phyloP scores from a whole-genome alignment of 2,797 vertebrate genomes.

The Carapus acus region DNA sequence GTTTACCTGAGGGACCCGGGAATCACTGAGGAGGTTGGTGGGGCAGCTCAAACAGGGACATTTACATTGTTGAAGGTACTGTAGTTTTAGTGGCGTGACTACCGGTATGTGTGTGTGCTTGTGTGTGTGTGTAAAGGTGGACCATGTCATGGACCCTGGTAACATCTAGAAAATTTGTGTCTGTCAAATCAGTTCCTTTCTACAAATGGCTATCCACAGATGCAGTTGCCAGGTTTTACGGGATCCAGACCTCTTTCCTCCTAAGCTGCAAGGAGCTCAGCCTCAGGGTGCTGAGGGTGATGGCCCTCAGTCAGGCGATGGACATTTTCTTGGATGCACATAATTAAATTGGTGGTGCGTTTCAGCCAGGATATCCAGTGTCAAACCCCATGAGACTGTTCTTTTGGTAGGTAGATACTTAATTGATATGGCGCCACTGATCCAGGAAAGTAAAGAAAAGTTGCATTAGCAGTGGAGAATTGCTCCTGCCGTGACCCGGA shows the following conservation, averaged over 20 bases:
- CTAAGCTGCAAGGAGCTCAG: slow-evolving; percentile 64
- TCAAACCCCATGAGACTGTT: too few relatives aligned
- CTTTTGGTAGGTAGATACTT: too few relatives aligned
- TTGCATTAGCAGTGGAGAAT: too few relatives aligned
- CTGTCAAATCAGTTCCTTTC: not conserved
- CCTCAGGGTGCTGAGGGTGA: slow-evolving; percentile 61
- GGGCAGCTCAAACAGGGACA: slow-evolving; percentile 50
- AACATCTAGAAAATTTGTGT: not conserved
- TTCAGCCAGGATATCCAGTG: not conserved
- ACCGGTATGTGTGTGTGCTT: fast-evolving
- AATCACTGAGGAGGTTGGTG: slow-evolving; percentile 56
- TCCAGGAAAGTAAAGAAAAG: too few relatives aligned
- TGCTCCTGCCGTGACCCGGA: too few relatives aligned
- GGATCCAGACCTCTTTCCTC: slow-evolving; percentile 57
- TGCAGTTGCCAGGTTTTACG: slow-evolving; percentile 40
- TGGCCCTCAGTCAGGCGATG: slow-evolving; percentile 64
- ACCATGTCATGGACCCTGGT: slow-evolving; percentile 41
- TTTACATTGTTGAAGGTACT: fast-evolving
- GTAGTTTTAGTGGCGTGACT: not conserved
- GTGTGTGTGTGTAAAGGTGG: slow-evolving; percentile 54
- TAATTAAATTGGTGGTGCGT: slow-evolving; percentile 62
- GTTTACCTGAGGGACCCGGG: slow-evolving; percentile 70
- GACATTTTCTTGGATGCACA: slow-evolving; percentile 65
- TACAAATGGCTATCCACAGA: slow-evolving; percentile 66
- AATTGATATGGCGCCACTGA: too few relatives aligned